A percentile compares a stretch with the other conserved stretches of the same genome.
Conservation (phyloP, 2,888 invertebrate species). For the Chesias legatella region DNA sequence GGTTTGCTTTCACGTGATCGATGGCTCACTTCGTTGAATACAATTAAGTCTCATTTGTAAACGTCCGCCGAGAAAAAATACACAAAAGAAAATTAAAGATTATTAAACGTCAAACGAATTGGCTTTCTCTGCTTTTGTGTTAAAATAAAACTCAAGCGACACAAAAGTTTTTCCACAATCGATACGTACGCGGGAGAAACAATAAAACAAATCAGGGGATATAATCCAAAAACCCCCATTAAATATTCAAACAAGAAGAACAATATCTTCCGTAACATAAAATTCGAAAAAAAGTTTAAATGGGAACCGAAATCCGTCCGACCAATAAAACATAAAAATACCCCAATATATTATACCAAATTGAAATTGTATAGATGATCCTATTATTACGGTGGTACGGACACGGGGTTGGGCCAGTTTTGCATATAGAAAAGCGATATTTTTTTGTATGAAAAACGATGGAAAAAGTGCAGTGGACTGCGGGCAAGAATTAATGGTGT, state of each 20-base stretch:
- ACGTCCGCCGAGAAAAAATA: slow-evolving; percentile 20
- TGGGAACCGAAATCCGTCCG: slow-evolving; percentile 60
- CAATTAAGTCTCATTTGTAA: slow-evolving; percentile 38
- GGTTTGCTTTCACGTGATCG: slow-evolving; percentile 55
- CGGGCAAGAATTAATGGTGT: slow-evolving; percentile 73
- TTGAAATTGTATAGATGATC: slow-evolving; percentile 67
- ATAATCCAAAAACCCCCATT: slow-evolving; percentile 30
- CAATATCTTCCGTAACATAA: slow-evolving; percentile 76
- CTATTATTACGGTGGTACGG: slow-evolving; percentile 60
- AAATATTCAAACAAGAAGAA: slow-evolving; percentile 37
- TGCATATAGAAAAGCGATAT: slow-evolving; percentile 68
- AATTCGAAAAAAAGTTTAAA: slow-evolving; percentile 74
- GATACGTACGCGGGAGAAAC: slow-evolving; percentile 26
- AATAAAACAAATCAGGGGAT: slow-evolving; percentile 39
- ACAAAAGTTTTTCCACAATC: slow-evolving; percentile 4
- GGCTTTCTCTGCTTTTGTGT: slow-evolving; percentile 4
- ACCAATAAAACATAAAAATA: slow-evolving; percentile 71
- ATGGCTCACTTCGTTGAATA: slow-evolving; percentile 41
- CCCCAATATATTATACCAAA: slow-evolving; percentile 66
- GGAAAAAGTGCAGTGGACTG: slow-evolving; percentile 69
- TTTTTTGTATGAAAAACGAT: slow-evolving; percentile 29
- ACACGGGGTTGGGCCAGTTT: slow-evolving; percentile 45
- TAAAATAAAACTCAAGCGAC: neutral
- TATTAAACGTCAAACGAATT: slow-evolving; percentile 10
- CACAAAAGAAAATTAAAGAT: slow-evolving; percentile 19